Percentiles rank a stretch among this genome's conserved stretches.
These are phyloP conservation scores for Lasioglossum zephyrum DNA, from an alignment of 2,888 invertebrate species.

Conservation along the genomic window DNA sequence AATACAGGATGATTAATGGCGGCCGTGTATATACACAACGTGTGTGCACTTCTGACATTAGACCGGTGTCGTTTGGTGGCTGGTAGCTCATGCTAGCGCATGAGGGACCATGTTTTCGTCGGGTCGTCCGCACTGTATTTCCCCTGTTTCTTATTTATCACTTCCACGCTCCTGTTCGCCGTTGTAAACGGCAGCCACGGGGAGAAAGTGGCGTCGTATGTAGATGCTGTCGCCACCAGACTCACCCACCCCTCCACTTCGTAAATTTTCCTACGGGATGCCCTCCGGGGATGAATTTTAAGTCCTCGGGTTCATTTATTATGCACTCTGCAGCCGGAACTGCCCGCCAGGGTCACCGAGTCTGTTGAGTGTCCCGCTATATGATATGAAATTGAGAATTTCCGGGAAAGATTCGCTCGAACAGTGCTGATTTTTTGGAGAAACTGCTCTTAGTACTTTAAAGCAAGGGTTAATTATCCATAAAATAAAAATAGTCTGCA, in stretches of 20 bases:
- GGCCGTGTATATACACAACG: slow-evolving; percentile 6
- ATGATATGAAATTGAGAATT: not conserved
- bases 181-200: not conserved
- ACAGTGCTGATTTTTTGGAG: not conserved
- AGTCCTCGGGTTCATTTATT: not conserved
- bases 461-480: too few species aligned
- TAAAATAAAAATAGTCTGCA: too few species aligned
- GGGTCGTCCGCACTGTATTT: not conserved
- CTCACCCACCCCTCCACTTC: not conserved
- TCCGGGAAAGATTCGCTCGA: not conserved
- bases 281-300: slow-evolving; percentile 7
- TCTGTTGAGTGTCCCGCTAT: not conserved
- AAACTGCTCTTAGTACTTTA: too few species aligned
- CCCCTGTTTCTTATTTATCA: not conserved
- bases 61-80: slow-evolving; percentile 23
- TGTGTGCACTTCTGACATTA: slow-evolving; percentile 33
- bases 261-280: not conserved
- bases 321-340: not conserved
- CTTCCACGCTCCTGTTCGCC: not conserved
- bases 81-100: slow-evolving; percentile 10
- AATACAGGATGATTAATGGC: slow-evolving; percentile 44
- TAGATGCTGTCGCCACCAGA: not conserved
- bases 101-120: slow-evolving; percentile 9
- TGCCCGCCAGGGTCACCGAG: not conserved
- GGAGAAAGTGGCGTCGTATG: not conserved